These are phyloP conservation scores for Brachypalpus laphriformis DNA, from an alignment of 2,888 invertebrate species.

Conservation along the genomic window DNA sequence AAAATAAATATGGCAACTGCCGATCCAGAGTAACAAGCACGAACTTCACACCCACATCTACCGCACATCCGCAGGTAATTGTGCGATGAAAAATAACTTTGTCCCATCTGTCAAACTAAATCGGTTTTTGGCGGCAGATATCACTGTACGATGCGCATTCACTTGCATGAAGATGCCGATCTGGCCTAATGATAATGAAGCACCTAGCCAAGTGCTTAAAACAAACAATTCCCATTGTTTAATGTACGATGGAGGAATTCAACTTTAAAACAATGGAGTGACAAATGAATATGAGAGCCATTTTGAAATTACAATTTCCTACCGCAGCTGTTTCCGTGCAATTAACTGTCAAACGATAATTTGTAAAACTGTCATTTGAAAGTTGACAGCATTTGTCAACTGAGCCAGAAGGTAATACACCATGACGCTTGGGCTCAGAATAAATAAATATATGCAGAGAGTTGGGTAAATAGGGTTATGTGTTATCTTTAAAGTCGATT, in stretches of 20 bases:
- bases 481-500: constrained; percentile 53
- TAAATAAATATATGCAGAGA: background rate
- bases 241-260: constrained; percentile 30
- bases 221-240: constrained; percentile 53
- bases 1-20: constrained; percentile 34
- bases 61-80: constrained; percentile 28
- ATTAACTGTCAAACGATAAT: constrained; percentile 72
- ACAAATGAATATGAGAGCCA: constrained; percentile 70
- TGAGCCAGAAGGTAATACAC: constrained; percentile 39
- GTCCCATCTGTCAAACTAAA: constrained; percentile 59
- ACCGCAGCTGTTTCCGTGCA: constrained; percentile 52
- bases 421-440: constrained; percentile 40
- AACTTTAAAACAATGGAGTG: constrained; percentile 57
- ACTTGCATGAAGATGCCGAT: constrained; percentile 66
- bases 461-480: constrained; percentile 22
- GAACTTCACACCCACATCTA: constrained; percentile 24
- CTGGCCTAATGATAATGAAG: constrained; percentile 50
- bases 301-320: constrained; percentile 61
- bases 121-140: constrained; percentile 36
- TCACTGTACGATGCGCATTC: constrained; percentile 12
- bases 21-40: background rate
- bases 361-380: constrained; percentile 71
- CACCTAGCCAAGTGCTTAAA: constrained; percentile 33
- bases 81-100: constrained; percentile 57
- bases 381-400: constrained; percentile 60